phyloP scores from a whole-genome alignment of 2,113 vertebrate species.

The Corydoras sp. region DNA sequence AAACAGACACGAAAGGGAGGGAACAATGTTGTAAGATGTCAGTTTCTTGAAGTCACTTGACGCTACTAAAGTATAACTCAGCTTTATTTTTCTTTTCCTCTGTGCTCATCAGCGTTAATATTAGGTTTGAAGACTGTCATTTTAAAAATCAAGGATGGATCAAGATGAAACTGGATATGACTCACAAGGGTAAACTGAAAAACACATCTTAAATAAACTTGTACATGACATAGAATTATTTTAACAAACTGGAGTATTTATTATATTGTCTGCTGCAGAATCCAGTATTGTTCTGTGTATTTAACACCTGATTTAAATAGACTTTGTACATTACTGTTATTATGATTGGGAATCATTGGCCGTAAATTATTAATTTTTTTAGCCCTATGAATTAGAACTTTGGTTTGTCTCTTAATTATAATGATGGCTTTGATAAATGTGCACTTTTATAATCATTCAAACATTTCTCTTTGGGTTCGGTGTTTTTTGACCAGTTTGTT shows the following conservation, averaged over 20 bases:
- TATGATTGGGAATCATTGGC: no score
- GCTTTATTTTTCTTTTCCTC: background rate
- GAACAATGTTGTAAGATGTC: conserved; percentile 5
- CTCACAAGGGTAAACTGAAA: conserved; percentile 35
- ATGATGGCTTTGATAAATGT: no score
- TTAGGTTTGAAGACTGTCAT: background rate
- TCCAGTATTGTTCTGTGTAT: no score
- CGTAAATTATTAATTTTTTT: no score
- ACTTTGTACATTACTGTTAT: no score
- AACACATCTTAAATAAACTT: conserved; percentile 8
- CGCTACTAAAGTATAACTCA: background rate
- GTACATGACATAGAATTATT: background rate
- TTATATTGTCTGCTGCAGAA: no score
- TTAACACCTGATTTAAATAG: no score
- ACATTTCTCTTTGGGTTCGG: no score
- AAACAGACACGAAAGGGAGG: conserved; percentile 36
- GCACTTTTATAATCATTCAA: no score
- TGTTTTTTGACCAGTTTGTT: no score
- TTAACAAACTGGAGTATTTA: background rate
- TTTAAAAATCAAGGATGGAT: conserved; percentile 40
- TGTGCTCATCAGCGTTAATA: background rate
- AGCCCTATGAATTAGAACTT: no score
- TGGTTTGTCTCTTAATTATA: no score
- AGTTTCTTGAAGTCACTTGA: background rate
- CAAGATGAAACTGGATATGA: background rate